These are phyloP conservation scores for Habropoda laboriosa DNA, from an alignment of 1,140 invertebrate species.

Conservation along the genomic window DNA sequence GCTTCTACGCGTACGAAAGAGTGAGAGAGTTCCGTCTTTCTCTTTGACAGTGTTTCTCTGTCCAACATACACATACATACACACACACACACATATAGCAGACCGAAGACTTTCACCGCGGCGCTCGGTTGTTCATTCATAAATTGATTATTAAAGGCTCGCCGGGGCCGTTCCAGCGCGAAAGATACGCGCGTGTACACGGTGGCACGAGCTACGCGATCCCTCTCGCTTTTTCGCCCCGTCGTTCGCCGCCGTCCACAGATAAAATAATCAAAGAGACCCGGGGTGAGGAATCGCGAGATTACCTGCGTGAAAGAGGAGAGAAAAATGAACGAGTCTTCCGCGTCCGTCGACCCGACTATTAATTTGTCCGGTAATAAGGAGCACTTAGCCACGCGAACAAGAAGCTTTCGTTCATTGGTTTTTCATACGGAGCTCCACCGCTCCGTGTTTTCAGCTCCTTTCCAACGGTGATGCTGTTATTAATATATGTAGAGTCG, in stretches of 20 bases:
- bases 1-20: background rate
- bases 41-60: conserved; percentile 12
- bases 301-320: background rate
- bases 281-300: background rate
- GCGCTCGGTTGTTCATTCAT: conserved; percentile 76
- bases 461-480: background rate
- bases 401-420: conserved; percentile 14
- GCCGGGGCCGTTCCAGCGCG: conserved; percentile 55
- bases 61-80: background rate
- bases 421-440: conserved; percentile 36
- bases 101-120: conserved; percentile 74
- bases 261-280: background rate
- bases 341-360: conserved; percentile 49
- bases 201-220: conserved; percentile 58
- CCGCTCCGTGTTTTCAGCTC: background rate
- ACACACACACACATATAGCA: no score
- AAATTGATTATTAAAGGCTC: conserved; percentile 76
- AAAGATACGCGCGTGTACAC: conserved; percentile 49
- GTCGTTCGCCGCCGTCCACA: background rate
- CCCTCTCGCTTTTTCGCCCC: conserved; percentile 39
- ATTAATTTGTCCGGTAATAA: conserved; percentile 60
- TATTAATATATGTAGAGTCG: background rate
- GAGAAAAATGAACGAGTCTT: background rate
- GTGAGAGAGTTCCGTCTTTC: no score
- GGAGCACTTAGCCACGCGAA: conserved; percentile 22